Conservation (phyloP, 2,888 invertebrate genomes). For the Caenorhabditis uteleia region DNA sequence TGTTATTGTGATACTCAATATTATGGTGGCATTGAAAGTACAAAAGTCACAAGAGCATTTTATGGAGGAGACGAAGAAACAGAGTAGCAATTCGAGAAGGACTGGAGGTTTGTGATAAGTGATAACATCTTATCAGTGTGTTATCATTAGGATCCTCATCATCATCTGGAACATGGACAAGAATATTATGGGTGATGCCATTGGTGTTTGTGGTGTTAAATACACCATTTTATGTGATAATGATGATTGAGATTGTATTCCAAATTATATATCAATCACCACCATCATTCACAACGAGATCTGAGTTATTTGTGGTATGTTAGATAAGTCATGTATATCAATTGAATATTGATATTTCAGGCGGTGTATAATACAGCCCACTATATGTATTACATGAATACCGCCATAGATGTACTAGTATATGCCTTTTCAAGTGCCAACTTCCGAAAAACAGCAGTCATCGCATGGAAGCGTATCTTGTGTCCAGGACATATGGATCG, state of each 20-base stretch:
- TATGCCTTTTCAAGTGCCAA: constrained; percentile 68
- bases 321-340: neutral
- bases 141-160: constrained; percentile 11
- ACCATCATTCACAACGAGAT: constrained; percentile 28
- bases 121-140: neutral
- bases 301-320: constrained; percentile 42
- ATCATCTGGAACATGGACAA: constrained; percentile 53
- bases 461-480: constrained; percentile 60
- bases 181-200: constrained; percentile 68
- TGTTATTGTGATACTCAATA: constrained; percentile 63
- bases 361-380: constrained; percentile 63
- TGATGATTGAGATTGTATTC: constrained; percentile 47
- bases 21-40: constrained; percentile 59
- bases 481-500: constrained; percentile 38
- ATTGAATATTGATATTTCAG: constrained; percentile 23
- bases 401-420: constrained; percentile 66
- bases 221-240: constrained; percentile 65
- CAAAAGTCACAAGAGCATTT: constrained; percentile 40
- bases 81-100: constrained; percentile 31
- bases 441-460: constrained; percentile 65
- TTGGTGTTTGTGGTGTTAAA: constrained; percentile 67
- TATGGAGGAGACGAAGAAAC: constrained; percentile 30
- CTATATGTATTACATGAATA: constrained; percentile 67
- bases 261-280: constrained; percentile 46
- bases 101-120: constrained; percentile 26